Conservation (phyloP, 1,140 invertebrate genomes). For the Micrasema minimum region DNA sequence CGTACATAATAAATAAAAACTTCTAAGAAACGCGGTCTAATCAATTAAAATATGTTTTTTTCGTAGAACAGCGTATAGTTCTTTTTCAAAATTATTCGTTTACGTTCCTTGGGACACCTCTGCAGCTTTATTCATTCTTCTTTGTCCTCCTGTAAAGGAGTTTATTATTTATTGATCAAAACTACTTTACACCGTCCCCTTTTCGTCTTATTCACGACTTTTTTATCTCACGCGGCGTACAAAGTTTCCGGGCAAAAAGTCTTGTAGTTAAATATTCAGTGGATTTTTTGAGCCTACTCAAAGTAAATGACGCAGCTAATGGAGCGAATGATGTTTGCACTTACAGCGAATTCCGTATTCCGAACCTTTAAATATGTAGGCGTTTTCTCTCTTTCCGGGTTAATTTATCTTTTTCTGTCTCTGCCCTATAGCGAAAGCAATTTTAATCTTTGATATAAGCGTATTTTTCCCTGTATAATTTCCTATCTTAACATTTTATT, state of each 20-base stretch:
- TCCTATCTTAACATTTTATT: too few species aligned
- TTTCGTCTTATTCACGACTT: slow-evolving; percentile 30
- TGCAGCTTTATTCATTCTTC: neutral
- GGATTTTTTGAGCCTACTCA: slow-evolving; percentile 11
- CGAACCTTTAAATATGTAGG: too few species aligned
- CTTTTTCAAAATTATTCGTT: too few species aligned
- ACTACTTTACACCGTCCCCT: slow-evolving; percentile 17
- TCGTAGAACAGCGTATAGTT: too few species aligned
- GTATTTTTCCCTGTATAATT: too few species aligned
- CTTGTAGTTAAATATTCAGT: slow-evolving; percentile 24
- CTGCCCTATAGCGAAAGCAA: too few species aligned
- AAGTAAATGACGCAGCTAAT: slow-evolving; percentile 13
- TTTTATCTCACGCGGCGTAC: slow-evolving; percentile 23
- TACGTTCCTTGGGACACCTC: neutral
- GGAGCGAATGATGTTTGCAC: slow-evolving; percentile 30
- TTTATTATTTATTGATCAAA: slow-evolving; percentile 35
- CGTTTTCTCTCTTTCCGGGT: neutral
- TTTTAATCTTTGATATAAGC: too few species aligned
- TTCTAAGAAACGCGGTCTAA: too few species aligned
- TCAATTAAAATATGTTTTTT: too few species aligned
- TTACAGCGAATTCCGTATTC: neutral
- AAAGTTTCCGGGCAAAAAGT: slow-evolving; percentile 26
- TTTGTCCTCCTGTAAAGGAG: slow-evolving; percentile 21
- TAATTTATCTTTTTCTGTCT: neutral
- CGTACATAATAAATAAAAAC: too few species aligned